Evolutionary conservation across 64 coral and sea anemone species (phyloP).

Genomic region (Acropora tenuis): DNA sequence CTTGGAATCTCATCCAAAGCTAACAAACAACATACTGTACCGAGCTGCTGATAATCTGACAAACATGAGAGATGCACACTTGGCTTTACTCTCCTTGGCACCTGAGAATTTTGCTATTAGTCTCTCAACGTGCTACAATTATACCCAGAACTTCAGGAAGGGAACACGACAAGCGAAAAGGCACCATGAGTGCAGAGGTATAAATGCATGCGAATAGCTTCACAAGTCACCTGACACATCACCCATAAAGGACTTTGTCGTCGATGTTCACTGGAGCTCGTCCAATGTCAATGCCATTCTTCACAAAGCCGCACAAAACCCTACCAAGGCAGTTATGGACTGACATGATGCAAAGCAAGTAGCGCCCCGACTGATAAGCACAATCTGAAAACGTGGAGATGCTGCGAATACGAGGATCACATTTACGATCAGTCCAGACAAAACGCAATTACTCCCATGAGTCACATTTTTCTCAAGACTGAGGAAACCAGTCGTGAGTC

Average conservation of each 20-base stretch:
- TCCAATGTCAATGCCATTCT: neutral
- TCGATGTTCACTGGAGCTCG: neutral
- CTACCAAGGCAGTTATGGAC: neutral
- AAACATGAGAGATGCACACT: slow-evolving; percentile 27
- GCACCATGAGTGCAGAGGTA: slow-evolving; percentile 32
- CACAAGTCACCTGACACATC: slow-evolving; percentile 52
- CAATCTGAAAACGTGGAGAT: neutral
- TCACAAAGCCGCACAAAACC: neutral
- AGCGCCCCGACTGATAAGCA: neutral
- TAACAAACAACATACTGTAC: slow-evolving; percentile 7
- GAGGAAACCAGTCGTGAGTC: neutral
- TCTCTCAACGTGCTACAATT: slow-evolving; percentile 38
- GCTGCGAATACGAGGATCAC: neutral
- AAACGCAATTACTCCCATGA: neutral
- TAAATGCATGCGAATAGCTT: slow-evolving; percentile 52
- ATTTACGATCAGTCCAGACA: neutral
- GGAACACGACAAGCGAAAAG: slow-evolving; percentile 12
- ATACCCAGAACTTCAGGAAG: slow-evolving; percentile 55
- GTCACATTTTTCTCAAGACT: neutral
- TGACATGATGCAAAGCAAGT: neutral
- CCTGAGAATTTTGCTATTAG: slow-evolving; percentile 30
- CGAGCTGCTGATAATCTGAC: slow-evolving; percentile 39
- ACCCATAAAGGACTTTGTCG: neutral
- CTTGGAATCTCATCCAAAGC: slow-evolving; percentile 25
- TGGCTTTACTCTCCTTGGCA: slow-evolving; percentile 17